Base-by-base conservation (phyloP, 2,888 invertebrate species). In the Noctuana brunneofusca region DNA sequence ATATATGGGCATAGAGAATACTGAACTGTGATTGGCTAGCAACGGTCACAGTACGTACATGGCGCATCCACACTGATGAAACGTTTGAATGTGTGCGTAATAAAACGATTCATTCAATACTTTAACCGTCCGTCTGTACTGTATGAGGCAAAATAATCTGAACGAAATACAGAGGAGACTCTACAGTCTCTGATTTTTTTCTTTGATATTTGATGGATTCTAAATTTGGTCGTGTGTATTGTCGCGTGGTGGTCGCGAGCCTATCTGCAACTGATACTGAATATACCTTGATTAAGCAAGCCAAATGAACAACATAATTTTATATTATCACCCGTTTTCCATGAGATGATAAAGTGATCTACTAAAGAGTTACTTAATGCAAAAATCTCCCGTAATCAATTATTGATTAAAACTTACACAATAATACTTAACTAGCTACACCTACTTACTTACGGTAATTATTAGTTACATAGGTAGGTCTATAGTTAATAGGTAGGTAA, bases 1-100 rank as follows among this genome's bases (percentile, higher is more conserved):
- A 94, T 95, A 95, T 95, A 95, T 94, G 95, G 95, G 93, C 94
- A 95, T 95, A 94, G 93, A 52, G 94, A 93, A 93, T 92, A 81
- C 87, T 80, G 92, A 78, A 74, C 81, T 87, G 84, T 90, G 92
- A 95, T 95, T 95, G 95, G 95, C 73, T 69, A 73, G 75, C 86
- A 87, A 91, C 92, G 91, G 91, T 92, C 86, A 81, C 84, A 84
- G 86, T 87, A 79, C 74, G 75, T 78, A 87, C 77, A 80, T 68
- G 70, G 73, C 74, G 69, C 81, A 78, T 81, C 72, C 71, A 76
- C 73, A 74, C 71, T 73, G 14, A 41, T 68, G 65, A 64, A 70
- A 69, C 59, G 69, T 76, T 80, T 82, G 75, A 75, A 75, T 64
- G 77, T 76, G 74, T 75, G 72, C 76, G 79, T 74, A 76, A 77